These are phyloP conservation scores for Bos indicus DNA, from an alignment of 2,113 vertebrate species.

Conservation along the genomic window DNA sequence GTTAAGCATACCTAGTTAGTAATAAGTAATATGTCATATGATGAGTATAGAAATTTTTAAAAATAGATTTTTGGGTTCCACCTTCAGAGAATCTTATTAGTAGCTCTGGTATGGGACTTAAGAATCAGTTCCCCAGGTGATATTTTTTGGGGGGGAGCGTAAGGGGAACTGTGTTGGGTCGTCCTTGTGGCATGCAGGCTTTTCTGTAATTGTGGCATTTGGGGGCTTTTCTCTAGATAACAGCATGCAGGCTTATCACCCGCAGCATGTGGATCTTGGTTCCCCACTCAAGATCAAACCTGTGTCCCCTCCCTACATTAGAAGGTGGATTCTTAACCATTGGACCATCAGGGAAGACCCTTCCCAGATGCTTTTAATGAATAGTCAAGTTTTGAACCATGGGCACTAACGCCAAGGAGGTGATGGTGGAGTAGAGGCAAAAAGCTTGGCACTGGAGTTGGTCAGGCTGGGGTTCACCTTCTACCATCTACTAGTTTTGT, in stretches of 20 bases:
- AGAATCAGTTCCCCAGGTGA: not conserved
- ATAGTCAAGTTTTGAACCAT: not conserved
- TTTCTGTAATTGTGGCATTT: not conserved
- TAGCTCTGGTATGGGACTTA: not conserved
- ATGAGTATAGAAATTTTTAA: not conserved
- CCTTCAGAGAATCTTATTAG: not conserved
- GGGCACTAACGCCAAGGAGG: not conserved
- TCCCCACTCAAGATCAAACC: not conserved
- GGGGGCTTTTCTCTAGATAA: not conserved
- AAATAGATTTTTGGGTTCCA: not conserved
- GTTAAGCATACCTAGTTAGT: not conserved
- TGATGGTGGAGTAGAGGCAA: not conserved
- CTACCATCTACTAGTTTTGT: not conserved
- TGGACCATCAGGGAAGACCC: not conserved
- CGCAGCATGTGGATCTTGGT: not conserved
- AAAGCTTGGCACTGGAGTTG: not conserved
- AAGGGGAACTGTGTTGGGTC: not conserved
- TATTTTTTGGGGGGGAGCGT: accelerated
- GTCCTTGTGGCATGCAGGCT: not conserved
- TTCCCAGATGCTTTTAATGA: not conserved
- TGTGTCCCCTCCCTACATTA: not conserved
- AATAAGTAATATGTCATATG: not conserved
- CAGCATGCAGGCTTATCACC: not conserved
- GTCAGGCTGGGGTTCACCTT: not conserved
- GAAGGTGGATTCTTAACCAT: not conserved